Evolutionary conservation across 2,797 vertebrate species (phyloP), one percentile per base, ranked within the genome.

Genomic region (Astyanax mexicanus): DNA sequence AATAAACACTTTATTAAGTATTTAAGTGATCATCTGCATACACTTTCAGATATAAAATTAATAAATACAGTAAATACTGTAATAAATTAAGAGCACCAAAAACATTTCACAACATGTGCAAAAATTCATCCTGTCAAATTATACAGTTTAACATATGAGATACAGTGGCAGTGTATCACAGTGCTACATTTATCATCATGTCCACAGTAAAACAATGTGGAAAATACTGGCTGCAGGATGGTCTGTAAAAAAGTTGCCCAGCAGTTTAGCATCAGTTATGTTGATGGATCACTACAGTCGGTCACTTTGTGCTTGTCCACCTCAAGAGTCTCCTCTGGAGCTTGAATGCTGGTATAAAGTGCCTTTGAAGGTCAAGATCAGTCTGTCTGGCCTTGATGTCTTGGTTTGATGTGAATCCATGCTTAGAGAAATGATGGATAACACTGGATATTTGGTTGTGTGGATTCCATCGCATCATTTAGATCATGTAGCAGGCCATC

Each of bases 401-500:
- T 54, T 23, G 23, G 60, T 9, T 4, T 44, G 67, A 32, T 10
- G 25, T 68, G 40, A 1, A 60, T 61, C 19, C 32, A 66, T 9
- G n/a, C n/a, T n/a, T 5, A 32, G 29, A n/a, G n/a, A n/a, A n/a
- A n/a, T n/a, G n/a, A n/a, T n/a, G n/a, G n/a, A n/a, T n/a, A n/a
- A n/a, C n/a, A n/a, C n/a, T n/a, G n/a, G n/a, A n/a, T n/a, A n/a
- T n/a, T n/a, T n/a, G n/a, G n/a, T n/a, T n/a, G n/a, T n/a, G n/a
- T n/a, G n/a, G n/a, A n/a, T n/a, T 2, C 15, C 21, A 15, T 55
- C 15, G 23, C 49, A 0, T 27, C 19, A 5, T 15, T 93, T 80
- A 93, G 73, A 92, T 86, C 88, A 91, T 89, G 80, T 84, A 85
- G 73, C 84, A 86, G 67, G 91, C 77, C 92, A 94, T 92, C 86